Evolutionary conservation across 2,888 invertebrate genomes (phyloP).

Genomic region (Vesta saturnalis): DNA sequence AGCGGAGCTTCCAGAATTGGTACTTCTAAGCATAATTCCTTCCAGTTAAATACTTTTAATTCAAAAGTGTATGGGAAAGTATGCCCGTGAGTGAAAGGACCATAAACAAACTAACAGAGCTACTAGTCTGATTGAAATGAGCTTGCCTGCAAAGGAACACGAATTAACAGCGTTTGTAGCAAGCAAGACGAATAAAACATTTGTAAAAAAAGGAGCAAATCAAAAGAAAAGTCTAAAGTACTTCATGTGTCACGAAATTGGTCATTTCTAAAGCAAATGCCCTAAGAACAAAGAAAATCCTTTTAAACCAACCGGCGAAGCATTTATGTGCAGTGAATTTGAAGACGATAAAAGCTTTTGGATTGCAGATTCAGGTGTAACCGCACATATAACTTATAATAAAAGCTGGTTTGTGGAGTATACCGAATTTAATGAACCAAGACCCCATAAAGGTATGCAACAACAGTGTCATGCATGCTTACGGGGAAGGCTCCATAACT

Average conservation of each 20-base stretch:
- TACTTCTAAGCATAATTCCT: not conserved
- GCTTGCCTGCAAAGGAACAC: not conserved
- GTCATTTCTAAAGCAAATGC: constrained; percentile 2
- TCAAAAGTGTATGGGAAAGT: not conserved
- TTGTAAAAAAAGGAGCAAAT: not conserved
- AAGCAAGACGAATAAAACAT: constrained; percentile 1
- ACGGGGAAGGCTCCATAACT: not conserved
- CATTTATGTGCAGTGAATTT: too few species aligned
- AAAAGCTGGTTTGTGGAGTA: too few species aligned
- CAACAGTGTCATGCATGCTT: not conserved
- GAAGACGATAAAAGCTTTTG: constrained; percentile 3
- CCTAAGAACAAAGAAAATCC: not conserved
- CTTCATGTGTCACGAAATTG: not conserved
- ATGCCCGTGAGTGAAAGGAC: not conserved
- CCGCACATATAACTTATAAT: too few species aligned
- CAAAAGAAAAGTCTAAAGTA: not conserved
- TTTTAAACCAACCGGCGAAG: not conserved
- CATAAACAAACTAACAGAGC: not conserved
- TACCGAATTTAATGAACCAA: not conserved
- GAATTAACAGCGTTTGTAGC: not conserved
- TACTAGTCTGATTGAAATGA: not conserved
- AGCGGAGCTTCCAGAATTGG: not conserved
- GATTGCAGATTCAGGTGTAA: not conserved
- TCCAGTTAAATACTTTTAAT: not conserved
- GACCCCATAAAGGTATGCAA: not conserved